These are phyloP conservation scores for Amphipoea oculea DNA, from an alignment of 2,888 invertebrate genomes.

Conservation along the genomic window DNA sequence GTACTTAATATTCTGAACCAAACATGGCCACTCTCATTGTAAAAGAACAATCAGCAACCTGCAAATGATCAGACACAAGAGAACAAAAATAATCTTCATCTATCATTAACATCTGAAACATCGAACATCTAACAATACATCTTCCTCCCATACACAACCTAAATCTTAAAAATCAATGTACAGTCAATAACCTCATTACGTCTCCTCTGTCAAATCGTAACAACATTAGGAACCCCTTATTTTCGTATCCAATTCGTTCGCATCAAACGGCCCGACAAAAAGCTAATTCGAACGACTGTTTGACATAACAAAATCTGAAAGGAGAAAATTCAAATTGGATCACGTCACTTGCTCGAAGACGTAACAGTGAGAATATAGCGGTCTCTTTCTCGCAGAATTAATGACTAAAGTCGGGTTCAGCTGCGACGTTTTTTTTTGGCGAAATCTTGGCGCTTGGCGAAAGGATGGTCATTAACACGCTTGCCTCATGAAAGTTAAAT, in stretches of 20 bases:
- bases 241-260: constrained; percentile 67
- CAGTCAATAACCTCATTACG: constrained; percentile 60
- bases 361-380: constrained; percentile 66
- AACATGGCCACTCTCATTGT: neutral
- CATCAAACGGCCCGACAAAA: constrained; percentile 69
- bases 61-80: neutral
- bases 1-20: too few species aligned
- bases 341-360: constrained; percentile 75
- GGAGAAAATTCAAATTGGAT: constrained; percentile 86
- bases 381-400: constrained; percentile 69
- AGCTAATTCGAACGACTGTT: constrained; percentile 79
- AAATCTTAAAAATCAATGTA: constrained; percentile 57
- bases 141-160: neutral
- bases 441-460: constrained; percentile 61
- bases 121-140: constrained; percentile 18
- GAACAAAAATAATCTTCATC: constrained; percentile 3
- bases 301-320: constrained; percentile 86
- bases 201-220: constrained; percentile 64
- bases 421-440: constrained; percentile 48
- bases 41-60: too few species aligned
- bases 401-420: constrained; percentile 56
- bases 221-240: constrained; percentile 63
- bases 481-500: constrained; percentile 64
- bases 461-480: constrained; percentile 64
- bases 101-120: constrained; percentile 8